Conservation (phyloP, 2,888 invertebrate species). For the Cheilosia scutellata region DNA sequence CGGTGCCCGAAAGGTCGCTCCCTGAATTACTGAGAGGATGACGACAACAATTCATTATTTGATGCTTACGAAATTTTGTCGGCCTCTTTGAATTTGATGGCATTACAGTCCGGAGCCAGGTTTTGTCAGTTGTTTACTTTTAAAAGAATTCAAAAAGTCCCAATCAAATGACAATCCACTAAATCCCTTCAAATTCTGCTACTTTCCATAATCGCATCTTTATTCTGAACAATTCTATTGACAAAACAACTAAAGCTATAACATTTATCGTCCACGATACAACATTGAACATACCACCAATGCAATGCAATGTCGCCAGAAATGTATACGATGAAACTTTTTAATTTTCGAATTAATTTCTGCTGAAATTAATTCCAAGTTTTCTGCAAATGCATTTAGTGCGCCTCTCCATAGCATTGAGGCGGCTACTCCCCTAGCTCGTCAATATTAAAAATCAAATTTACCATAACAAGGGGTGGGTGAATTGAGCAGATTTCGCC, state of each 20-base stretch:
- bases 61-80: too few species aligned
- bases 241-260: not conserved
- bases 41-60: too few species aligned
- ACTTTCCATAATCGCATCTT: not conserved
- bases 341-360: constrained; percentile 62
- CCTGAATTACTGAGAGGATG: too few species aligned
- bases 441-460: constrained; percentile 73
- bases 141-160: too few species aligned
- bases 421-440: constrained; percentile 40
- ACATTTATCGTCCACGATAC: not conserved
- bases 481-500: not conserved
- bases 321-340: constrained; percentile 5
- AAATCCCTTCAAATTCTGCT: too few species aligned
- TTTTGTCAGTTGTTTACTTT: too few species aligned
- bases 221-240: not conserved
- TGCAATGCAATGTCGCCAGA: not conserved
- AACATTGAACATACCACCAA: not conserved
- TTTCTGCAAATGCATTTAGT: constrained; percentile 45
- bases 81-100: too few species aligned
- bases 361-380: constrained; percentile 51
- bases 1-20: too few species aligned
- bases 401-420: not conserved
- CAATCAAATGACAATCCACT: too few species aligned
- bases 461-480: constrained; percentile 43
- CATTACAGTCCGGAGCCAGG: too few species aligned